These are phyloP conservation scores for Drosophila kohkoa DNA, from an alignment of 1,140 invertebrate species.

Conservation along the genomic window DNA sequence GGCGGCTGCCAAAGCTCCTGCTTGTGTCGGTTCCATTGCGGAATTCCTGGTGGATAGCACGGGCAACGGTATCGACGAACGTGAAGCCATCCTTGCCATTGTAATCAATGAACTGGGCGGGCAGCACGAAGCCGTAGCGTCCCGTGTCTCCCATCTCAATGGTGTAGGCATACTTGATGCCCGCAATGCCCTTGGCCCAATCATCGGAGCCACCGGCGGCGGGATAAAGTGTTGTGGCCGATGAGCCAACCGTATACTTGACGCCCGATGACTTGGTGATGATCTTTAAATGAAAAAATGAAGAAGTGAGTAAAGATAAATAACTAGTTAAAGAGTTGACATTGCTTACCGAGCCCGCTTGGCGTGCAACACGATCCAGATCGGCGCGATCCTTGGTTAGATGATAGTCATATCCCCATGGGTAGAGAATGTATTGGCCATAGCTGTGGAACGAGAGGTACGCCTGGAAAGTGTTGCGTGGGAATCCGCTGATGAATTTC, in stretches of 20 bases:
- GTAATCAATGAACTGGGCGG: conserved; percentile 91
- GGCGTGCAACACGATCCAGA: conserved; percentile 88
- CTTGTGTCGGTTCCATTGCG: conserved; percentile 33
- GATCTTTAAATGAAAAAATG: conserved; percentile 85
- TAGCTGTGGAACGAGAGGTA: conserved; percentile 96
- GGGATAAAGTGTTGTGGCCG: conserved; percentile 91
- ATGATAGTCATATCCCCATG: conserved; percentile 92
- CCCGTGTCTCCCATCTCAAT: conserved; percentile 95
- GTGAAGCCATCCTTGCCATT: conserved; percentile 94
- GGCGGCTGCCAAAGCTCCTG: conserved; percentile 48
- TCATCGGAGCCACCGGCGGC: conserved; percentile 95
- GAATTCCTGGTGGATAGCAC: conserved; percentile 74
- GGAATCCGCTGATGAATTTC: conserved; percentile 86
- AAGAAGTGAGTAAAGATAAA: not conserved
- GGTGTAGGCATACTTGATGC: conserved; percentile 95
- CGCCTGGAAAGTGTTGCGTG: conserved; percentile 87
- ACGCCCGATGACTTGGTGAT: conserved; percentile 88
- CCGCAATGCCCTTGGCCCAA: conserved; percentile 93
- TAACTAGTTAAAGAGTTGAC: no score
- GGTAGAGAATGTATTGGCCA: conserved; percentile 94
- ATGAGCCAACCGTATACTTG: conserved; percentile 90
- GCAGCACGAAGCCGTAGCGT: conserved; percentile 94
- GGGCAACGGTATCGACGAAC: conserved; percentile 91
- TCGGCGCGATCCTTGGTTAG: conserved; percentile 90
- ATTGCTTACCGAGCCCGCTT: conserved; percentile 87